A percentile compares a stretch with the other conserved stretches of the same genome.
Conservation (phyloP, 2,888 invertebrate genomes). For the Rhingia rostrata region DNA sequence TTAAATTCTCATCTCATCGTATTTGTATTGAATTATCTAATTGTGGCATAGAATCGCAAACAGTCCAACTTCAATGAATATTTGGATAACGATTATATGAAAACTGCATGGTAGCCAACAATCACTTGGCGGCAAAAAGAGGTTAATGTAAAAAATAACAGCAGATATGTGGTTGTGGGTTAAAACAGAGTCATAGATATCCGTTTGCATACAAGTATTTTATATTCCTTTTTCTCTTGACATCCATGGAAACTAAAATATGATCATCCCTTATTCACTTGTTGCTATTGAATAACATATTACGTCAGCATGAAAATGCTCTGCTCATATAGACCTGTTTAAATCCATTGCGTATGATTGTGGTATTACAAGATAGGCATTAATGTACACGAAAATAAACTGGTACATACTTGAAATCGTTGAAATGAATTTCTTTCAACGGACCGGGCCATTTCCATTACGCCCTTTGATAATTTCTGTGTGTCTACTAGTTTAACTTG, state of each 20-base stretch:
- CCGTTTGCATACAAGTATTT: slow-evolving; percentile 14
- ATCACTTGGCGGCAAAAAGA: slow-evolving; percentile 34
- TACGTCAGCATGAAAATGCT: slow-evolving; percentile 19
- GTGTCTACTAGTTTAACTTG: too few species aligned
- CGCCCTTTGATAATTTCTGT: too few species aligned
- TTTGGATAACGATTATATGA: slow-evolving; percentile 29
- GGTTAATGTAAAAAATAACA: slow-evolving; percentile 18
- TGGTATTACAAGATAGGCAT: background rate
- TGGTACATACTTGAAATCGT: slow-evolving; percentile 15
- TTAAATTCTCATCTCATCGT: slow-evolving; percentile 41
- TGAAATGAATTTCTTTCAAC: too few species aligned
- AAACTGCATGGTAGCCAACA: slow-evolving; percentile 33
- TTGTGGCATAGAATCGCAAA: slow-evolving; percentile 14
- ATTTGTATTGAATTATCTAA: slow-evolving; percentile 30
- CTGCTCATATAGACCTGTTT: background rate
- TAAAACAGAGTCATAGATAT: slow-evolving; percentile 33
- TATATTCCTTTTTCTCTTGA: slow-evolving; percentile 5
- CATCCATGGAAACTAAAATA: background rate
- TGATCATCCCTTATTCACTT: background rate
- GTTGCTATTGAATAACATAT: slow-evolving; percentile 11
- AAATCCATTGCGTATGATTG: slow-evolving; percentile 26
- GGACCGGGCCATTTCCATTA: too few species aligned
- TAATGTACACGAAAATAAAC: slow-evolving; percentile 10
- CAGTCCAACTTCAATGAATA: slow-evolving; percentile 27
- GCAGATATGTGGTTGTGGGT: slow-evolving; percentile 17